Base-by-base conservation (phyloP, 2,888 invertebrate genomes). In the Alviniconcha strummeri region DNA sequence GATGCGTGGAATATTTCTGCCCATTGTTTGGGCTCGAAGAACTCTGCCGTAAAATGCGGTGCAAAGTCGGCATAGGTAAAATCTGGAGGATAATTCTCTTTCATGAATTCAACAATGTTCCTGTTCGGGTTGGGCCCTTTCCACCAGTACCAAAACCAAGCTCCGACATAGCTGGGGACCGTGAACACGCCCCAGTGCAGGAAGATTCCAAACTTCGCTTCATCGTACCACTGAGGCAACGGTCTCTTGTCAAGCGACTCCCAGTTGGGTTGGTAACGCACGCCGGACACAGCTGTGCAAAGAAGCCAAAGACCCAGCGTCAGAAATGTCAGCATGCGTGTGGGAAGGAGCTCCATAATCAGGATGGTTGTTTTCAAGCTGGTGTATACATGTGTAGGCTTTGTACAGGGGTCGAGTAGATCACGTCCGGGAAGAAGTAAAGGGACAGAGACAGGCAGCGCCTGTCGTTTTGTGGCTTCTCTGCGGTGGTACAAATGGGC, bases 41-140 rank as follows among this genome's bases (percentile, higher is more conserved):
- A 96, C 93, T 98, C 97, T 0, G 98, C 91, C 57, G 96, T 97
- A 90, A 99, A 98, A 91, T 97, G 82, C 52, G 95, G 95, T 0
- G 96, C 98, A 94, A 99, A 98, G 84, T 98, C 97, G 91, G 98
- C 97, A 94, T 99, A 99, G 0, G 96, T 96, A 90, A 97, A 98
- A 80, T 95, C 95, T 4, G 97, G 97, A 82, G 96, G 96, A 93
- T 97, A 98, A 91, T 97, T 97, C 67, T 96, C 94, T 60, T 95
- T 93, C 97, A 99, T 98, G 92, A 96, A 98, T 17, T 91, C 85
- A 5, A 92, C 90, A 77, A 91, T 88, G 8, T 83, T 87, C 15
- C 85, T 54, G 13, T 83, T 86, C 54, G 90, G 89, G n/a, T 87
- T 88, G 13, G 88, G 84, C 5, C 84, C 88, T 5, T 89, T 84